Evolutionary conservation across 2,888 invertebrate species (phyloP).

Genomic region (Drosophila pegasa): DNA sequence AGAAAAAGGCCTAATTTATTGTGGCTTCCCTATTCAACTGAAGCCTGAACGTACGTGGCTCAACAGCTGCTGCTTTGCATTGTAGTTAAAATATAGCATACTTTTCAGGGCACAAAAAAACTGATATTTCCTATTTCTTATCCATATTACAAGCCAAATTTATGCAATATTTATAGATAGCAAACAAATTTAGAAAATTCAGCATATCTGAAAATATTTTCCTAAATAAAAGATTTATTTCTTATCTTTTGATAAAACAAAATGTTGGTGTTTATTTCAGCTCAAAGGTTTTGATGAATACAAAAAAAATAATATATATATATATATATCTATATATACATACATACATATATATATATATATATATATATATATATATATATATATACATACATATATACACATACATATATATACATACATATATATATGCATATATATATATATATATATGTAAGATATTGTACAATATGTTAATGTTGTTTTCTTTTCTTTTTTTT

Average conservation of each 20-base stretch:
- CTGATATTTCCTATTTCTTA: no score
- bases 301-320: conserved; percentile 52
- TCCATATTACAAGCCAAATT: no score
- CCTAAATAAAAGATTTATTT: not conserved
- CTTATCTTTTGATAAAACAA: conserved; percentile 60
- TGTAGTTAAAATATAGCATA: no score
- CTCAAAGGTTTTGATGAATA: conserved; percentile 64
- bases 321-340: conserved; percentile 42
- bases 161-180: not conserved
- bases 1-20: no score
- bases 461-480: conserved; percentile 71
- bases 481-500: conserved; percentile 29
- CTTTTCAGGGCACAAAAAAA: not conserved
- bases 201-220: not conserved
- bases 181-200: not conserved
- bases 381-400: conserved; percentile 38
- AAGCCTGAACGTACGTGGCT: no score
- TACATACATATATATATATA: conserved; percentile 45
- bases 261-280: conserved; percentile 73
- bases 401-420: conserved; percentile 43
- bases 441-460: conserved; percentile 51
- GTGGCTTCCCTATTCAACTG: no score
- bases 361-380: conserved; percentile 48
- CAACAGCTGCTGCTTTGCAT: no score
- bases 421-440: conserved; percentile 34